Evolutionary conservation across 2,113 vertebrate genomes (phyloP), one percentile per base, ranked within the genome.

Genomic region (Antechinus flavipes): DNA sequence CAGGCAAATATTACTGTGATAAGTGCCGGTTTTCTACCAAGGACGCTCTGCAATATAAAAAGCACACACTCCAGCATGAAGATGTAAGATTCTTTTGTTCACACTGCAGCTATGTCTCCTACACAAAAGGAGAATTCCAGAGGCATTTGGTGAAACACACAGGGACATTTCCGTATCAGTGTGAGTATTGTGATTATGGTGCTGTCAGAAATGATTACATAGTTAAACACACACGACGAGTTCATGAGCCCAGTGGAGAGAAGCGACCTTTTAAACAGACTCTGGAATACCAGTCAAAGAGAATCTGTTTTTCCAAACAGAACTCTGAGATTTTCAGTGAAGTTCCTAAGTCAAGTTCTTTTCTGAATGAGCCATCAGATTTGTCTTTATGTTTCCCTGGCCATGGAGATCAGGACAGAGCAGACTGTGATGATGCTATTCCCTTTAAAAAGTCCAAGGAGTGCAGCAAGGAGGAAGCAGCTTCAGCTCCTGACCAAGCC

Each of bases 171-270:
- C 99, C 99, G 0, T 99, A 99, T 92, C 99, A 97, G 3, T 99
- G 99, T 97, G 98, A 99, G 25, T 99, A 99, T 97, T 99, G 99
- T 91, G 99, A 99, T 49, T 99, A 99, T 16, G 99, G 99, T 76
- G 99, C 99, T 8, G 98, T 99, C 96, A 98, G 99, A 89, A 99
- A 99, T 61, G 99, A 99, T 94, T 99, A 99, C 95, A 99, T 99
- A 54, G 98, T 99, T 61, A 99, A 99, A 95, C 99, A 99, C 96
- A 99, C 99, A 0, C 99, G 98, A 93, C 98, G 99, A 92, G 98
- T 99, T 8, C 99, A 99, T 56, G 98, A 98, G 95, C 98, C 98
- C 90, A 95, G 90, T 1, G 96, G 97, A 0, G 95, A 97, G 24
- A 97, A 98, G 92, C 94, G 52, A 3, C 96, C 96, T 0, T 96